phyloP scores from a whole-genome alignment of 2,797 vertebrate species.

The Stomatorhinus walkeri region DNA sequence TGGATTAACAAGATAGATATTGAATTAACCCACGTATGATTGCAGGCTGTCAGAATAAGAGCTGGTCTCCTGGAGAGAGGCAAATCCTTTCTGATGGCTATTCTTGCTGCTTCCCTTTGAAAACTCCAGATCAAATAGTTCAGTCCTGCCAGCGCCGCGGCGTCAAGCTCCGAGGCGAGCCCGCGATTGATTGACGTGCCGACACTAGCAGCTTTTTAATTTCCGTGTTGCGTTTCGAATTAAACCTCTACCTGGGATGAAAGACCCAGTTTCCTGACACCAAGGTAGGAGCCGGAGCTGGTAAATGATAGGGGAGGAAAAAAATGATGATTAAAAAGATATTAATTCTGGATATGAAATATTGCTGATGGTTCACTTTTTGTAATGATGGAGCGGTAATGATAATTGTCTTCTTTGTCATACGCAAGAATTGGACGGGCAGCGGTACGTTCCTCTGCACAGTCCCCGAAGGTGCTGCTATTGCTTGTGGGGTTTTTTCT shows the following conservation, averaged over 20 bases:
- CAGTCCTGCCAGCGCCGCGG: slow-evolving; percentile 62
- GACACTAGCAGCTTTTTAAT: slow-evolving; percentile 71
- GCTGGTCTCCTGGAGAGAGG: slow-evolving; percentile 60
- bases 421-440: slow-evolving; percentile 24
- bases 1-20: slow-evolving; percentile 53
- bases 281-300: slow-evolving; percentile 38
- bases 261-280: slow-evolving; percentile 64
- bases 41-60: slow-evolving; percentile 62
- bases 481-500: not conserved
- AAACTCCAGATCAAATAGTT: slow-evolving; percentile 77
- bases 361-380: slow-evolving; percentile 51
- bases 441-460: not conserved
- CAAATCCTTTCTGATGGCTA: slow-evolving; percentile 74
- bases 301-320: slow-evolving; percentile 54
- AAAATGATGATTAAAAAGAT: slow-evolving; percentile 54
- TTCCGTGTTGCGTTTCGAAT: slow-evolving; percentile 73
- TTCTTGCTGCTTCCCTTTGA: slow-evolving; percentile 59
- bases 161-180: slow-evolving; percentile 55
- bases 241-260: slow-evolving; percentile 79
- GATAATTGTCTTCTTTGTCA: slow-evolving; percentile 52
- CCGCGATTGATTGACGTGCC: slow-evolving; percentile 78
- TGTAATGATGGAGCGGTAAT: slow-evolving; percentile 45
- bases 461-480: not conserved
- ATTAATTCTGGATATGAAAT: slow-evolving; percentile 20
- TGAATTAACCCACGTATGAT: slow-evolving; percentile 64